Conservation (phyloP, 1,140 invertebrate species). For the Drosophila nikananu region DNA sequence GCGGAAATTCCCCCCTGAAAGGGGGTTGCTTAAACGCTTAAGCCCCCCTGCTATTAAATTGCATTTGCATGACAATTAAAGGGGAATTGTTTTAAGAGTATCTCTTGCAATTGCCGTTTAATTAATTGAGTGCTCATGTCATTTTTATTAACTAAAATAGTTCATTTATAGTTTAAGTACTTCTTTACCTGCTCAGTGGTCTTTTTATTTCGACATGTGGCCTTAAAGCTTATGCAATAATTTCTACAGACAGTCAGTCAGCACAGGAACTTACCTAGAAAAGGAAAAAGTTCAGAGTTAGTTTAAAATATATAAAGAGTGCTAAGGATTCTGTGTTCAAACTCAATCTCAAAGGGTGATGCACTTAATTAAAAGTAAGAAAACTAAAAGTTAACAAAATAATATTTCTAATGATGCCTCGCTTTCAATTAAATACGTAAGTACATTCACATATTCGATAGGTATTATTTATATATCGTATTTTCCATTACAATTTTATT, state of each 20-base stretch:
- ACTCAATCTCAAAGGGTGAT: constrained; percentile 11
- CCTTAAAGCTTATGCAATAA: background rate
- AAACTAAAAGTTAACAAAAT: constrained; percentile 1
- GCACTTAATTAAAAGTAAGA: constrained; percentile 21
- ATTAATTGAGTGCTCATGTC: constrained; percentile 25
- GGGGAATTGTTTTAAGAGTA: constrained; percentile 10
- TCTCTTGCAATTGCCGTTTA: background rate
- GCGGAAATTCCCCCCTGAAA: constrained; percentile 29
- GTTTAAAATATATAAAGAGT: background rate
- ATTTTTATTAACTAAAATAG: background rate
- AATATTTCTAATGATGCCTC: constrained; percentile 49
- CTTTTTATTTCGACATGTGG: background rate
- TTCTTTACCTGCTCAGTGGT: constrained; percentile 6
- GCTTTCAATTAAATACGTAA: constrained; percentile 24
- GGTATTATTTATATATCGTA: constrained; percentile 4
- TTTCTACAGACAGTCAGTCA: constrained; percentile 10
- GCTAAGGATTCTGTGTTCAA: background rate
- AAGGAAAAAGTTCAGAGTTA: constrained; percentile 48
- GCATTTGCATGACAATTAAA: constrained; percentile 31
- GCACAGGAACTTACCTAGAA: constrained; percentile 67
- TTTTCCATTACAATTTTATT: constrained; percentile 22
- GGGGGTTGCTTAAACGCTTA: constrained; percentile 23
- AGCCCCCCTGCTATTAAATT: constrained; percentile 19
- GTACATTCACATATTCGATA: background rate
- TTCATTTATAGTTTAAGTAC: background rate